Base-by-base conservation (phyloP, 2,888 invertebrate genomes). In the Embidobia sp. region DNA sequence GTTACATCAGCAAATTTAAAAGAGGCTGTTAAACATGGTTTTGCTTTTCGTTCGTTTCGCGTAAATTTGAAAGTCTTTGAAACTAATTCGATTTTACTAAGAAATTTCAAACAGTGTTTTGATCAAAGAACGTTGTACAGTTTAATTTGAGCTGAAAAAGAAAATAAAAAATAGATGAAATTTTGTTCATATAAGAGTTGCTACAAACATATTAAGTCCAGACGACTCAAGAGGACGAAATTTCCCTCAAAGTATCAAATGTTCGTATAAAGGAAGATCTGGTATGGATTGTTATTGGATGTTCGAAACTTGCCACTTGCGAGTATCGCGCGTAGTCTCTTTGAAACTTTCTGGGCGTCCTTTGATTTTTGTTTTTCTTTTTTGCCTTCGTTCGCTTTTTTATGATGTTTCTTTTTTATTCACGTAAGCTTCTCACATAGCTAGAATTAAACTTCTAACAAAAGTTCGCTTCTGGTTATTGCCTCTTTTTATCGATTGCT, bases 261-360 rank as follows among this genome's bases (percentile, higher is more conserved):
- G 63, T 57, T 64, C 63, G 48, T 59, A 63, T 63, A 57, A 63
- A 76, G 27, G 51, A 51, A 57, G 69, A 72, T 69, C 77, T 61
- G 51, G 55, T 64, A 72, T 79, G 77, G 83, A 85, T 85, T 84
- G 85, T 85, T 84, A 84, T 82, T 80, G 84, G 84, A 86, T 84
- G 85, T 87, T 84, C 83, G 84, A 85, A 88, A 88, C 86, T 88
- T 88, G 82, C 82, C 85, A 86, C 85, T 86, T 82, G 84, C 82
- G 79, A 81, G 82, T 87, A 83, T 84, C 84, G 81, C 82, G 80
- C 79, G 59, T 67, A 75, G 75, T 81, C 79, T 76, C 70, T 72
- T 79, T 79, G 80, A 73, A 85, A 86, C 82, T 86, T 85, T 84
- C 78, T 78, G 51, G 42, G 40, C 70, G 70, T 76, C 44, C 69